Evolutionary conservation across 2,113 vertebrate species (phyloP), one percentile per base, ranked within the genome.

Genomic region (Barbus barbus): DNA sequence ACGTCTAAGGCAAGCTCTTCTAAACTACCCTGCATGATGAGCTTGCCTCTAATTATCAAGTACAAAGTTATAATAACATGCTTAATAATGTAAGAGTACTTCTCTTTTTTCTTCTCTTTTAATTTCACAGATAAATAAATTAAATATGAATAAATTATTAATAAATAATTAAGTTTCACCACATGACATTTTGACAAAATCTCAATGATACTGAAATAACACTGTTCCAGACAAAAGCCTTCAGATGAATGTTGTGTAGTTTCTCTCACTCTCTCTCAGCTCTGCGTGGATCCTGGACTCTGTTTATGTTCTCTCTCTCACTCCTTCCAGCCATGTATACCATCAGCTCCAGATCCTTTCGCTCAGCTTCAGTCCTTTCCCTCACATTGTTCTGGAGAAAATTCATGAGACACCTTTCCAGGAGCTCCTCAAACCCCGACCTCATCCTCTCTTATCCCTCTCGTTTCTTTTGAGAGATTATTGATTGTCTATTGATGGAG

Each of bases 401-500:
- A 51, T 20, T 22, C 73, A 33, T 3, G 73, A 53, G 28, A 53
- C 11, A 22, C 46, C 20, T 58, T n/a, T 58, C 48, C 31, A 22
- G 26, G 5, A 46, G n/a, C 41, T 9, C 20, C 31, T 36, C 65
- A 11, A 69, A 9, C 13, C 60, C 60, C 13, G 3, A 31, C 31
- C 18, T 26, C 61, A 2, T 36, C 3, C 24, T 33, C 9, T 31
- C 26, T 53, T 8, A 22, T 76, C 9, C 26, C 44, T 22, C 46
- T 16, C 48, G 9, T n/a, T 69, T 71, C 6, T 56, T 14, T 4
- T 22, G 22, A 81, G 28, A 71, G 74, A 44, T 65, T 20, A 24
- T 56, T 84, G 60, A 22, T 33, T 65, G 18, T 3, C 44, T 38
- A 69, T 51, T 60, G 83, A 84, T 84, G 58, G 36, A 63, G 72